A percentile compares a stretch with the other conserved stretches of the same genome.
Conservation (phyloP, 1,140 invertebrate species). For the Anagrus nilaparvatae region DNA sequence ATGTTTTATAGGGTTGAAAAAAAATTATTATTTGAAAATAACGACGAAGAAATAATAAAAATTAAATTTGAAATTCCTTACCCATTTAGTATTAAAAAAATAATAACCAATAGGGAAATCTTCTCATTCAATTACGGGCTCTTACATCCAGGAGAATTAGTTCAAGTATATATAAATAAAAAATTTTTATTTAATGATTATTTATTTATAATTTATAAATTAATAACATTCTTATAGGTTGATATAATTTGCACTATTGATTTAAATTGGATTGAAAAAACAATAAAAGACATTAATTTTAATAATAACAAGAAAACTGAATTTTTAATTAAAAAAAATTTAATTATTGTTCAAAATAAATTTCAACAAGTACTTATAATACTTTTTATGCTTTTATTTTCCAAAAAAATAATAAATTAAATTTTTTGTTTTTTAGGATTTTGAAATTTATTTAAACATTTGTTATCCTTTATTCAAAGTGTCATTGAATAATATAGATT, state of each 20-base stretch:
- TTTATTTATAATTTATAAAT: neutral
- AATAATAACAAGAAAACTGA: neutral
- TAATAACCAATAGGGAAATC: slow-evolving; percentile 1
- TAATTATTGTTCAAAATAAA: slow-evolving; percentile 15
- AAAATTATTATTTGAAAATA: slow-evolving; percentile 17
- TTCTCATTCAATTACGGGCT: neutral
- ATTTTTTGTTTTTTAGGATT: slow-evolving; percentile 8
- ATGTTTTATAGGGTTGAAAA: slow-evolving; percentile 13
- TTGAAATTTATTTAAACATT: slow-evolving; percentile 18
- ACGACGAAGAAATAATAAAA: neutral
- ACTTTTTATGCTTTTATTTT: neutral
- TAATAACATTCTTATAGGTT: slow-evolving; percentile 9
- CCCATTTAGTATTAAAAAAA: slow-evolving; percentile 15
- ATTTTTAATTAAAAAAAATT: neutral
- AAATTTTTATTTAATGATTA: neutral
- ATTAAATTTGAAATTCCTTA: slow-evolving; percentile 10
- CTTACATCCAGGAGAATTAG: slow-evolving; percentile 10
- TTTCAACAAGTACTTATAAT: neutral
- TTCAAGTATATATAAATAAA: slow-evolving; percentile 11
- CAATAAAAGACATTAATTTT: neutral
- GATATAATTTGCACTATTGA: slow-evolving; percentile 3
- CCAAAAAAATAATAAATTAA: neutral
- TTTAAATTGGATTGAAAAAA: slow-evolving; percentile 6
- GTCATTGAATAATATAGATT: slow-evolving; percentile 16
- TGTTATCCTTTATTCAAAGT: slow-evolving; percentile 15